These are phyloP conservation scores for Pristionchus arcanus DNA, from an alignment of 2,888 invertebrate species.

Conservation along the genomic window DNA sequence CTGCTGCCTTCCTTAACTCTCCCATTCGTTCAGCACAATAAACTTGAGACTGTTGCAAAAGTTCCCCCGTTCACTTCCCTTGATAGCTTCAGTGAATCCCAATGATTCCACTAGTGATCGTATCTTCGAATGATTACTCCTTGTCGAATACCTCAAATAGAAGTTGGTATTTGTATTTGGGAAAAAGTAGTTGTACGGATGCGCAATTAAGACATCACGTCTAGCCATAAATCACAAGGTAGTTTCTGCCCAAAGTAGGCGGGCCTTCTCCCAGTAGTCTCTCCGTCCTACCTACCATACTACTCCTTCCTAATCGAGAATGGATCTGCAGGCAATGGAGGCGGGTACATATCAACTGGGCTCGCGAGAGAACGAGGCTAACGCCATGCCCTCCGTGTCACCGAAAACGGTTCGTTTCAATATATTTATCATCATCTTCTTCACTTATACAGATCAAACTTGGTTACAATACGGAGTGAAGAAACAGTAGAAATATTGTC, in stretches of 20 bases:
- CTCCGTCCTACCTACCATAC: neutral
- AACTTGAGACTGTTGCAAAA: conserved; percentile 22
- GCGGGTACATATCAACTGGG: conserved; percentile 55
- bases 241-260: neutral
- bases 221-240: neutral
- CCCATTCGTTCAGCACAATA: neutral
- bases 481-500: too few relatives aligned
- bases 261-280: neutral
- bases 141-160: too few relatives aligned
- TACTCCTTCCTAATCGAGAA: neutral
- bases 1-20: neutral
- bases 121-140: neutral
- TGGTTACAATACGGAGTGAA: too few relatives aligned
- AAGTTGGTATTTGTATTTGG: too few relatives aligned
- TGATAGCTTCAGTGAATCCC: neutral
- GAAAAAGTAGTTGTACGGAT: too few relatives aligned
- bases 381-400: neutral
- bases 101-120: neutral
- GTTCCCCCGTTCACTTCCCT: conserved; percentile 1
- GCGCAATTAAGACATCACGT: too few relatives aligned
- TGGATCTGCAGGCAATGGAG: conserved; percentile 50
- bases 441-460: too few relatives aligned
- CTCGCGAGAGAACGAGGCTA: conserved; percentile 30
- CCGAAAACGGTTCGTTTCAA: conserved; percentile 12
- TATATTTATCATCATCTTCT: too few relatives aligned